Evolutionary conservation across 1,140 invertebrate genomes (phyloP), one percentile per base, ranked within the genome.

Genomic region (Zelostemma sp.): DNA sequence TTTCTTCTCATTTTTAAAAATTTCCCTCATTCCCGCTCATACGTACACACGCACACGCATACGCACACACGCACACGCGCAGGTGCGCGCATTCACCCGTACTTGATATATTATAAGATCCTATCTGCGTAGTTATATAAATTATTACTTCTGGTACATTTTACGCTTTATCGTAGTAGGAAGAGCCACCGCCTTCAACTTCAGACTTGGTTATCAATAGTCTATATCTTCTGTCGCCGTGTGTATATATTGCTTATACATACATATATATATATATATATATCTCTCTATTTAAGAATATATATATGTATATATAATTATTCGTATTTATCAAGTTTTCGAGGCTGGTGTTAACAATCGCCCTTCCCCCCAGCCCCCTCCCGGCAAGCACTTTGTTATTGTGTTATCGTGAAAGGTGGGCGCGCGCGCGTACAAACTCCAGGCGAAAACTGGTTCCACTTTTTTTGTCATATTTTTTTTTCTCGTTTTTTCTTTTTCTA

Each of bases 71-170:
- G 16, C 25, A 38, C 31, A 58, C 48, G 43, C 41, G 47, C 16
- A 49, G 9, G 12, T 56, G 41, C 25, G 50, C 21, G 21, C 21
- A 25, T 25, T 25, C 21, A 25, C n/a, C n/a, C n/a, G n/a, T 25
- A 4, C 21, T 25, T 8, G 8, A 68, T 73, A 63, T 63, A 66
- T 72, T 66, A 49, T 68, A 71, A 65, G 60, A 68, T 54, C 46
- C 55, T 67, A 67, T 73, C 72, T 56, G 72, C 59, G 69, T 66
- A 76, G 61, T 76, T 77, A 76, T 25, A 25, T 76, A 77, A 76
- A 74, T 77, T 73, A 76, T 64, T 73, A 75, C 66, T 67, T 75
- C 61, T 75, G 62, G 72, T 73, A 68, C 62, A 70, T 64, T 67
- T 41, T 41, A 41, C 40, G 40, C 61, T 43, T 75, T 74, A 75